Base-by-base conservation (phyloP, 2,888 invertebrate genomes). In the Ferrisia virgata region DNA sequence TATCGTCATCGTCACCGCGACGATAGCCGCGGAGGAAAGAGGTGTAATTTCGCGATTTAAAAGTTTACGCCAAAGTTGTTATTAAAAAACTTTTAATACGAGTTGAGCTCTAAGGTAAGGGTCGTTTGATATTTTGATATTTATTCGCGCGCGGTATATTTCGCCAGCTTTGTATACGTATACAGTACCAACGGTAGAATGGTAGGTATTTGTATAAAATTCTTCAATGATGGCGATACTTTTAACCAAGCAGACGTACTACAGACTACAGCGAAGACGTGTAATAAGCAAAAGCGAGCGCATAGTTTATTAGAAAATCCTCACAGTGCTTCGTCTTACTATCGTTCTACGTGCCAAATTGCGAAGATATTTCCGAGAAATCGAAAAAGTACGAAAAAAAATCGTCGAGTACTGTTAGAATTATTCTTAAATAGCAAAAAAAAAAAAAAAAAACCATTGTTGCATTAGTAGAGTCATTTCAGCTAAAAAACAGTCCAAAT, bases 21-120 rank as follows among this genome's bases (percentile, higher is more conserved):
- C 8, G 47, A n/a, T n/a, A 6, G 36, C 4, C 8, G 18, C 58
- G 58, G 25, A 58, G 58, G 11, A 25, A 53, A 69, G 69, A 72
- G 80, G 80, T 25, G 53, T 80, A 80, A 80, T 80, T 80, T 80
- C 53, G 53, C 53, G 80, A 53, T 80, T 80, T 80, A 53, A 80
- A 80, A 80, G 80, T 80, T 80, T 80, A 33, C 43, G 33, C 53
- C n/a, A 33, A 80, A 80, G 80, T 80, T 80, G 80, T 80, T 80
- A 80, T 80, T 80, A 80, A 80, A 80, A 80, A 80, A 80, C 80
- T 80, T 80, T 47, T 80, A 80, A 79, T 80, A 80, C 47, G 47
- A 80, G 47, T 43, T 33, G 80, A 53, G 31, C 53, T 47, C 43
- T 31, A 33, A 80, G 80, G 80, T 80, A 80, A 80, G 53, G 80